Evolutionary conservation across 2,797 vertebrate genomes (phyloP).

Genomic region (Trematomus bernacchii): DNA sequence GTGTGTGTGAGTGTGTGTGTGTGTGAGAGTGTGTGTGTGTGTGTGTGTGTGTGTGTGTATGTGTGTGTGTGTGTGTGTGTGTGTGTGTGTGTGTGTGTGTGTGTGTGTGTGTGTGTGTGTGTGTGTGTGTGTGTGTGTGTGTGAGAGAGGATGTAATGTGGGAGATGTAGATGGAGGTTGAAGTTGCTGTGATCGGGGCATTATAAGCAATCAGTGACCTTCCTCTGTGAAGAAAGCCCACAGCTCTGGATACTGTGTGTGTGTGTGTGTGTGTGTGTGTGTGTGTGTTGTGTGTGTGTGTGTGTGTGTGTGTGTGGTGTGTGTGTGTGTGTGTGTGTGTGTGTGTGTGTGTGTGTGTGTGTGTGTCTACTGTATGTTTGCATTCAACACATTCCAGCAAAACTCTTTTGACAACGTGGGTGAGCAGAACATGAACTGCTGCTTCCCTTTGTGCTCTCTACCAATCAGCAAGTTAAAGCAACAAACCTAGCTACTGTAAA

Average conservation of each 20-base stretch:
- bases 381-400: slow-evolving; percentile 16
- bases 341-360: neutral
- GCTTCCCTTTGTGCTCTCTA: neutral
- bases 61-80: no score
- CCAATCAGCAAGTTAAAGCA: neutral
- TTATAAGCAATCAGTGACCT: slow-evolving; percentile 51
- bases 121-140: neutral
- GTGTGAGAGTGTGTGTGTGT: neutral
- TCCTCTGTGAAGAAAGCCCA: slow-evolving; percentile 40
- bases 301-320: slow-evolving; percentile 11
- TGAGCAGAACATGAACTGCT: slow-evolving; percentile 22
- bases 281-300: slow-evolving; percentile 10
- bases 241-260: slow-evolving; percentile 14
- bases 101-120: neutral
- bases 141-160: slow-evolving; percentile 2
- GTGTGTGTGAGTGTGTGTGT: neutral
- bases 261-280: slow-evolving; percentile 5
- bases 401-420: slow-evolving; percentile 37
- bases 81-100: neutral
- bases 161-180: slow-evolving; percentile 39
- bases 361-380: slow-evolving; percentile 15
- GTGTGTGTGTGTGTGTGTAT: neutral
- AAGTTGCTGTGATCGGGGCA: slow-evolving; percentile 47
- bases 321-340: slow-evolving; percentile 1
- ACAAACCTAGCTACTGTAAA: neutral